phyloP scores from a whole-genome alignment of 2,113 vertebrate species.

The Cyprinodon tularosa region DNA sequence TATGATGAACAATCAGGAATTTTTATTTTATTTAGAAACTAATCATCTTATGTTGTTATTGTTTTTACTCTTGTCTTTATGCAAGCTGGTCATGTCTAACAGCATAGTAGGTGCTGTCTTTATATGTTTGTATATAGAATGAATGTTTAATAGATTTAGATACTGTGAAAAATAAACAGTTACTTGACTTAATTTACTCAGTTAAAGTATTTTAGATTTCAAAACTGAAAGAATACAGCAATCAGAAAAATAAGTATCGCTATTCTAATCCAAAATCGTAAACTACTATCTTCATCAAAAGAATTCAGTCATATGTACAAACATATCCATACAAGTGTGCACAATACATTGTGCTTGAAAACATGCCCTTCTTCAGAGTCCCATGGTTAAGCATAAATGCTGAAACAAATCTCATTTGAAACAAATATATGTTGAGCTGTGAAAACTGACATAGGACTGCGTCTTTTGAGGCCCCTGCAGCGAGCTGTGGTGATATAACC shows the following conservation, averaged over 20 bases:
- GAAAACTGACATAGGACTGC: not conserved
- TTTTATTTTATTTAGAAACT: no score
- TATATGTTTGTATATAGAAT: not conserved
- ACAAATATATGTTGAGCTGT: not conserved
- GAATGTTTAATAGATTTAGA: not conserved
- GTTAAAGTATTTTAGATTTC: not conserved
- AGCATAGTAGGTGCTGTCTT: not conserved
- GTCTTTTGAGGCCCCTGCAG: no score
- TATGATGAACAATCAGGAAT: no score
- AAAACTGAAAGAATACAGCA: not conserved
- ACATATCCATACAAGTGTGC: not conserved
- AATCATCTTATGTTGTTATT: no score
- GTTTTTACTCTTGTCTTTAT: no score
- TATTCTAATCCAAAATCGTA: not conserved
- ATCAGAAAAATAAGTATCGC: not conserved
- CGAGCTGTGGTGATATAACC: no score
- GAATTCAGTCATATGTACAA: not conserved
- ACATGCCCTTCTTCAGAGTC: not conserved
- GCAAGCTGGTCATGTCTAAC: no score
- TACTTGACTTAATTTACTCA: not conserved
- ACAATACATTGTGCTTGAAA: not conserved
- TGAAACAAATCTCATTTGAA: not conserved
- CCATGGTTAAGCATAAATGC: not conserved
- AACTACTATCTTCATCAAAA: not conserved
- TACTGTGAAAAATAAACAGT: not conserved